A percentile compares a stretch with the other conserved stretches of the same genome.
Evolutionary conservation across 2,113 vertebrate genomes (phyloP).

Genomic region (Atlantisia rogersi): DNA sequence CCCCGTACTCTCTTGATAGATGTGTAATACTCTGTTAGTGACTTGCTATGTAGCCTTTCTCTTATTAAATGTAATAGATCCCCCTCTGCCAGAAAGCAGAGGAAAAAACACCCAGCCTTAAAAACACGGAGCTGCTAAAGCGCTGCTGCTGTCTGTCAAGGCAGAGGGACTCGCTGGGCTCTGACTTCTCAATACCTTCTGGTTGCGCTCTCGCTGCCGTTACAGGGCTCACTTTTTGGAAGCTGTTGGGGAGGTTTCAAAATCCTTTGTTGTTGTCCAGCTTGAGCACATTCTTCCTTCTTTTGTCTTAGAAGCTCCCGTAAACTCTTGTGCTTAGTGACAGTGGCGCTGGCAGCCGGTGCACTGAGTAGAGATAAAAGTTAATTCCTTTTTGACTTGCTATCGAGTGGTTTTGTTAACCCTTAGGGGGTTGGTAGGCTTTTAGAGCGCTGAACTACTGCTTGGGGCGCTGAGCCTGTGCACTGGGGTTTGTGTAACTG

Average conservation of each 20-base stretch:
- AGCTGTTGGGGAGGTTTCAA: not conserved
- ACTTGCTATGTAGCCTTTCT: constrained; percentile 48
- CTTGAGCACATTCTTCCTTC: not conserved
- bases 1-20: constrained; percentile 1
- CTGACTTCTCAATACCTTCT: not conserved
- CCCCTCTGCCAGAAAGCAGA: constrained; percentile 60
- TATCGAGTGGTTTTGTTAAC: constrained; percentile 56
- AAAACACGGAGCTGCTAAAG: constrained; percentile 37
- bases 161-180: not conserved
- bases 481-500: not conserved
- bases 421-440: not conserved
- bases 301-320: not conserved
- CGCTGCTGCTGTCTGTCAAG: constrained; percentile 78
- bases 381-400: constrained; percentile 59
- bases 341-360: not conserved
- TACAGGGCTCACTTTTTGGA: constrained; percentile 17
- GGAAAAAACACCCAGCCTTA: constrained; percentile 40
- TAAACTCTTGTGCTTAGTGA: not conserved
- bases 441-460: not conserved
- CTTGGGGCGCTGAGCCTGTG: not conserved
- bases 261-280: not conserved
- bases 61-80: constrained; percentile 62
- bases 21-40: constrained; percentile 32
- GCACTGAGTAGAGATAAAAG: constrained; percentile 40
- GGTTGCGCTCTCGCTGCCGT: not conserved